Conservation (phyloP, 2,113 vertebrate species). For the Globicephala melas region DNA sequence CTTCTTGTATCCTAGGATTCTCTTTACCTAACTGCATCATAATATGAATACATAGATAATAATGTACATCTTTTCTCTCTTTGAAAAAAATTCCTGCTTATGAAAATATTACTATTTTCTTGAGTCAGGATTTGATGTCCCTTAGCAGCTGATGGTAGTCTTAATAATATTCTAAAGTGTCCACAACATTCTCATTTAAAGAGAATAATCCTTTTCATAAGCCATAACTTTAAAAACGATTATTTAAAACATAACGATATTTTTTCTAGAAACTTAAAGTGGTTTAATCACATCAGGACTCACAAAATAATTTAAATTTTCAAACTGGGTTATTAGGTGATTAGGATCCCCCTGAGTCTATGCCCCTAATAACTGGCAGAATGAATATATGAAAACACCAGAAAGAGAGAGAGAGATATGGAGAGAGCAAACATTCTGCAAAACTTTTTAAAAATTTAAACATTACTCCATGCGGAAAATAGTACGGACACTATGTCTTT, state of each 20-base stretch:
- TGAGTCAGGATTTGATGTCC: not conserved
- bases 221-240: not conserved
- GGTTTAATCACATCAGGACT: not conserved
- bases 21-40: not conserved
- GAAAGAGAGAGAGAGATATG: not conserved
- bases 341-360: not conserved
- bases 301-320: slow-evolving; percentile 41
- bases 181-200: not conserved
- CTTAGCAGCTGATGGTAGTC: not conserved
- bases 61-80: not conserved
- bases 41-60: not conserved
- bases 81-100: not conserved
- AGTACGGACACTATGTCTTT: not conserved
- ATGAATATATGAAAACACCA: not conserved
- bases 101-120: not conserved
- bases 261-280: slow-evolving; percentile 20
- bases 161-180: slow-evolving; percentile 4
- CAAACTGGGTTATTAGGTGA: not conserved
- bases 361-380: not conserved
- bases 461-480: not conserved
- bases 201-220: slow-evolving; percentile 6
- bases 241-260: not conserved
- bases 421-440: not conserved
- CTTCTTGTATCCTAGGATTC: not conserved
- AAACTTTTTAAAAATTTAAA: not conserved